These are phyloP conservation scores for Zophobas morio DNA, from an alignment of 1,140 invertebrate genomes.

Conservation along the genomic window DNA sequence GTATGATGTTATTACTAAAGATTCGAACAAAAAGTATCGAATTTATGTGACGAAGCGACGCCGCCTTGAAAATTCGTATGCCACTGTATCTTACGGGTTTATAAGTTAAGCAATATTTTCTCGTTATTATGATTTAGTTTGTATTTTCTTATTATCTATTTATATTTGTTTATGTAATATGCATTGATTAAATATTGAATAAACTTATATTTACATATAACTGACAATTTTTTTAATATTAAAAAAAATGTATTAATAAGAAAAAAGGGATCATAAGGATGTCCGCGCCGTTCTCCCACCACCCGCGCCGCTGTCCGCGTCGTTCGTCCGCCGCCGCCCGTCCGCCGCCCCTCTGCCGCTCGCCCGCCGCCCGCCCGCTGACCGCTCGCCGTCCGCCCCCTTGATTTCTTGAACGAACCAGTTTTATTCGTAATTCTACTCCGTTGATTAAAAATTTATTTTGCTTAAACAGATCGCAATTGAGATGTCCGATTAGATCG, in stretches of 20 bases:
- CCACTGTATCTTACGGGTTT: background rate
- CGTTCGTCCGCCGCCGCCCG: no score
- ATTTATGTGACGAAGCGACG: background rate
- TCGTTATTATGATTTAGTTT: background rate
- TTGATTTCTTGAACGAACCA: constrained; percentile 62
- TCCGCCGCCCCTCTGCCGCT: no score
- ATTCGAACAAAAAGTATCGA: background rate
- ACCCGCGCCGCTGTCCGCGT: no score
- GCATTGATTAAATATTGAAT: background rate
- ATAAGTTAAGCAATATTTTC: background rate
- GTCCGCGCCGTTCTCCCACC: no score
- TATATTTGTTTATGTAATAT: background rate
- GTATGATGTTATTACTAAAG: background rate
- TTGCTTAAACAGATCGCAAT: constrained; percentile 66
- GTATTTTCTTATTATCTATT: background rate
- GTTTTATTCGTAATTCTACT: constrained; percentile 64
- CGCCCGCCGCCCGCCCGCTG: no score
- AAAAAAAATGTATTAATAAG: no score
- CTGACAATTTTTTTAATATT: no score
- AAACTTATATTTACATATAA: no score
- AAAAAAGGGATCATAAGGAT: no score
- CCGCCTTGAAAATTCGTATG: background rate
- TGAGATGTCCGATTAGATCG: constrained; percentile 47
- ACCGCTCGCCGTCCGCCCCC: no score
- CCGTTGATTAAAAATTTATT: constrained; percentile 66